A percentile compares a stretch with the other conserved stretches of the same genome.
These are phyloP conservation scores for Tetranychus urticae DNA, from an alignment of 1,140 invertebrate genomes.

Conservation along the genomic window DNA sequence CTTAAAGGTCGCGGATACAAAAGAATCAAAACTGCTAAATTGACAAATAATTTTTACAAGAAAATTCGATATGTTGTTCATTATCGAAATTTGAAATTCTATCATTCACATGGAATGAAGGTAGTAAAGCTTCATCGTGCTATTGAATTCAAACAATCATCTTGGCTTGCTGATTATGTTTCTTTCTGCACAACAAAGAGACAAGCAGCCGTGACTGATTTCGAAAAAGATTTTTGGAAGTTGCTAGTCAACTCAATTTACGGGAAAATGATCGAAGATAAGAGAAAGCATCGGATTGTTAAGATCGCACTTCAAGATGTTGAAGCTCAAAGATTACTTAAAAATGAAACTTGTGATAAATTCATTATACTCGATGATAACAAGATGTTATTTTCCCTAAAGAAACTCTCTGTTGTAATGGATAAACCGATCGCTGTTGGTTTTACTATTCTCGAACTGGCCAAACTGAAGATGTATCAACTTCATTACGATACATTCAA, in stretches of 20 bases:
- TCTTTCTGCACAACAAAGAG: conserved; percentile 20
- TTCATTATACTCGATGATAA: not conserved
- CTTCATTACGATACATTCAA: conserved; percentile 16
- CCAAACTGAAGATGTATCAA: conserved; percentile 16
- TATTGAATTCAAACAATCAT: conserved; percentile 23
- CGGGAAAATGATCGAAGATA: conserved; percentile 27
- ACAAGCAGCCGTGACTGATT: conserved; percentile 14
- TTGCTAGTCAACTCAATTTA: conserved; percentile 25
- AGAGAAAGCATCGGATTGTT: conserved; percentile 21
- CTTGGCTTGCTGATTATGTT: conserved; percentile 24
- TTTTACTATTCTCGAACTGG: conserved; percentile 14
- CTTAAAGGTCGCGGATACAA: no score
- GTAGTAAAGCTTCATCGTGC: conserved; percentile 25
- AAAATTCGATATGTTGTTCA: no score
- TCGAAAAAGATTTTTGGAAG: conserved; percentile 18
- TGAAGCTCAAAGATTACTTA: conserved; percentile 17
- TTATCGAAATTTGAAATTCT: conserved; percentile 17
- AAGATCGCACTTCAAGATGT: conserved; percentile 17
- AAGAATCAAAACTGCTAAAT: no score
- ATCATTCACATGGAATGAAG: conserved; percentile 21
- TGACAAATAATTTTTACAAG: no score
- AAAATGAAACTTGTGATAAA: conserved; percentile 20
- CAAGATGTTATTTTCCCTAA: conserved; percentile 8
- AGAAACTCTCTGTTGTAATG: conserved; percentile 10
- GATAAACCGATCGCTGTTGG: conserved; percentile 17